A percentile compares a stretch with the other conserved stretches of the same genome.
phyloP scores from a whole-genome alignment of 2,888 invertebrate genomes.

The Gari tellinella region DNA sequence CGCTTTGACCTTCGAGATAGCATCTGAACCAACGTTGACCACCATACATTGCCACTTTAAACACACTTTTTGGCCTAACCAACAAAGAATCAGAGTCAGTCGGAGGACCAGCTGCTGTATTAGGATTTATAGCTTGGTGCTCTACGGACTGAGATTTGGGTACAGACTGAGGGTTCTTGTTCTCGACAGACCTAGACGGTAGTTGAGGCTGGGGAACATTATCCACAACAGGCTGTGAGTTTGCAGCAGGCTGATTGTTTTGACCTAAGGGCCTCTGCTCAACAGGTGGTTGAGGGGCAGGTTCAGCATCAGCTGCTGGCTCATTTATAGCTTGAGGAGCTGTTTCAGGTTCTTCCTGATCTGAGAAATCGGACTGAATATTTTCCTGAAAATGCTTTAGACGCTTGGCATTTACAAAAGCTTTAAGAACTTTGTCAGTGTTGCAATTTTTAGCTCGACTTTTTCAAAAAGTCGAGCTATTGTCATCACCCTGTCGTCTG shows the following conservation, averaged over 20 bases:
- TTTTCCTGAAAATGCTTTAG: constrained; percentile 16
- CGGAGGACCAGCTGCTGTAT: constrained; percentile 1
- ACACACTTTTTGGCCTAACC: constrained; percentile 5
- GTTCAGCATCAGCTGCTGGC: constrained; percentile 5
- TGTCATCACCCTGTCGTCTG: too few relatives aligned
- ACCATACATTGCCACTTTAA: constrained; percentile 2
- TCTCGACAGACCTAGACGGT: constrained; percentile 9
- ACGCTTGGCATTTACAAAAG: constrained; percentile 24
- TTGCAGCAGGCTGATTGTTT: too few relatives aligned
- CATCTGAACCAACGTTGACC: constrained; percentile 10
- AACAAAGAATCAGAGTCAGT: background rate
- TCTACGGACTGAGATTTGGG: too few relatives aligned
- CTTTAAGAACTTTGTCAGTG: constrained; percentile 6
- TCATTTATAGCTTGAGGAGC: background rate
- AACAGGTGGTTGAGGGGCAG: background rate
- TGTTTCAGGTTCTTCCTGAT: background rate
- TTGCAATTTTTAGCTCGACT: background rate
- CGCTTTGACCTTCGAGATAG: constrained; percentile 2
- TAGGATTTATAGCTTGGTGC: background rate
- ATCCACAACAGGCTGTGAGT: background rate
- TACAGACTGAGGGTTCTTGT: constrained; percentile 4
- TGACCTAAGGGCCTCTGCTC: too few relatives aligned
- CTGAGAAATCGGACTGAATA: background rate
- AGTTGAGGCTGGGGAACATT: background rate
- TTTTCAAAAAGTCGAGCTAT: too few relatives aligned